Percentiles rank a stretch among this genome's conserved stretches.
Conservation (phyloP, 2,888 invertebrate genomes). For the Magallana nippona region DNA sequence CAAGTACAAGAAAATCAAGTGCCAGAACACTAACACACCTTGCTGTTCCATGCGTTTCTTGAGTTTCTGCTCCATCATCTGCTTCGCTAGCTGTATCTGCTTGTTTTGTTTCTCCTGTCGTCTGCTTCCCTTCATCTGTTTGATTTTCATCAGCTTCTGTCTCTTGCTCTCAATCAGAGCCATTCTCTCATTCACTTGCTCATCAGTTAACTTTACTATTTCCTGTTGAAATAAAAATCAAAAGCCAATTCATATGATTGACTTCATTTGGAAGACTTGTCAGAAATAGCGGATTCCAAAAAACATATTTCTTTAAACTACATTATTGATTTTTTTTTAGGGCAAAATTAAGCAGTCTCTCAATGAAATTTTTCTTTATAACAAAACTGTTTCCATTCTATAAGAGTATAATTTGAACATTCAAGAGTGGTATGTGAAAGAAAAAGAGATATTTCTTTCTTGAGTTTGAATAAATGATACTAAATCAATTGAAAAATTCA, state of each 20-base stretch:
- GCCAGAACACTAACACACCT: conserved; percentile 63
- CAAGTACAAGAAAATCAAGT: too few species aligned
- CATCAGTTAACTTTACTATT: conserved; percentile 86
- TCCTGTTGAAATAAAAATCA: conserved; percentile 54
- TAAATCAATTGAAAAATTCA: too few species aligned
- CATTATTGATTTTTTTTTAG: too few species aligned
- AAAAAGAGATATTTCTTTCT: too few species aligned
- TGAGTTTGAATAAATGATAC: too few species aligned
- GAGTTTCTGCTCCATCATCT: conserved; percentile 77
- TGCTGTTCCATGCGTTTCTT: conserved; percentile 77
- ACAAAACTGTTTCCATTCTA: too few species aligned
- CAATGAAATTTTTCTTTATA: too few species aligned
- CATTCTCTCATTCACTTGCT: conserved; percentile 89
- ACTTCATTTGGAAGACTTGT: not conserved
- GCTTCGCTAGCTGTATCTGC: conserved; percentile 73
- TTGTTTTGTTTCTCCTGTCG: conserved; percentile 68
- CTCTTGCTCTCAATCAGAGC: conserved; percentile 73
- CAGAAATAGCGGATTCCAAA: too few species aligned
- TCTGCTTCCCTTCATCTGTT: conserved; percentile 46
- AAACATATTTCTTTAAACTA: too few species aligned
- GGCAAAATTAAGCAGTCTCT: too few species aligned
- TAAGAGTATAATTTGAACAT: too few species aligned
- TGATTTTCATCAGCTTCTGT: conserved; percentile 63
- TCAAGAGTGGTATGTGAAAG: too few species aligned
- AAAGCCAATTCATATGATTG: not conserved